A percentile compares a stretch with the other conserved stretches of the same genome.
phyloP scores from a whole-genome alignment of 64 coral and sea anemone species.

The Acropora yongei region DNA sequence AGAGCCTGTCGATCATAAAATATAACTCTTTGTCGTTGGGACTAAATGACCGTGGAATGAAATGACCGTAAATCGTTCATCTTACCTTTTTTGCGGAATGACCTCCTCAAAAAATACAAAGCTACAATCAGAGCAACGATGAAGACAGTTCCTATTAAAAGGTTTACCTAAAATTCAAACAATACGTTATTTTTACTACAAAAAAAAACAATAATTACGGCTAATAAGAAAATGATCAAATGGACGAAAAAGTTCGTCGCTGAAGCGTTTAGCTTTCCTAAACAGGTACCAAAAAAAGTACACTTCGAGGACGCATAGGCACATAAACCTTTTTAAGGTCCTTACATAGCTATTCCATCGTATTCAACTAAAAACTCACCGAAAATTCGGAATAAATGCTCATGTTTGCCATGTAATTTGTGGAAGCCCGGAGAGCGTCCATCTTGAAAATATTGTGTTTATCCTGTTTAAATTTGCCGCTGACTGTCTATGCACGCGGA shows the following conservation, averaged over 20 bases:
- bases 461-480: not conserved
- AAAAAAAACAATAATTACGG: not conserved
- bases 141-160: constrained; percentile 66
- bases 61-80: not conserved
- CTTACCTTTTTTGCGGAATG: constrained; percentile 48
- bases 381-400: constrained; percentile 45
- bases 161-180: constrained; percentile 62
- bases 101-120: constrained; percentile 27
- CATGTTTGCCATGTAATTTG: constrained; percentile 31
- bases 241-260: not conserved
- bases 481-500: not conserved
- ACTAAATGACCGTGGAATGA: not conserved
- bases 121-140: constrained; percentile 11
- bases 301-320: not conserved
- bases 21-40: too few species aligned
- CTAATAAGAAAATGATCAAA: not conserved
- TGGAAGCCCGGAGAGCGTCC: constrained; percentile 3
- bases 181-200: not conserved
- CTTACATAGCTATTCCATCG: not conserved
- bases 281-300: not conserved
- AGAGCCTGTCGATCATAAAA: not conserved
- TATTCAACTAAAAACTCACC: not conserved
- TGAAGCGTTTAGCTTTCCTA: not conserved
- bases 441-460: constrained; percentile 19
- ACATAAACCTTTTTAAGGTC: too few species aligned